Percentiles rank a stretch among this genome's conserved stretches.
phyloP scores from a whole-genome alignment of 2,888 invertebrate species.

The Rotaria socialis region DNA sequence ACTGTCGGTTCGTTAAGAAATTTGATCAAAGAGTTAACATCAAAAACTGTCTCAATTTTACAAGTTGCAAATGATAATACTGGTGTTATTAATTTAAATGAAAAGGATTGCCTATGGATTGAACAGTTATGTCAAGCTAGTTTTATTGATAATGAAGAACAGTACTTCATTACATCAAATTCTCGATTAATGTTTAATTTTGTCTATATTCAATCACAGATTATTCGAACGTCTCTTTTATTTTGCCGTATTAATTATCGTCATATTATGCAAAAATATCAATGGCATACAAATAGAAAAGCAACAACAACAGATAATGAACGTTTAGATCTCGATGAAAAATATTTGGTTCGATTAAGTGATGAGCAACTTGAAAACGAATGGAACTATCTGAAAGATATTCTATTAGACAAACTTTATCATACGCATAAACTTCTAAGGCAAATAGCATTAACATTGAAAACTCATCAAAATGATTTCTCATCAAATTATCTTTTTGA shows the following conservation, averaged over 20 bases:
- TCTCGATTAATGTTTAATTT: neutral
- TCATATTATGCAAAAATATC: neutral
- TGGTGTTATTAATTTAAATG: neutral
- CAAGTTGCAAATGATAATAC: neutral
- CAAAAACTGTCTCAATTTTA: neutral
- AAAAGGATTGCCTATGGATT: neutral
- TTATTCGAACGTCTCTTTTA: neutral
- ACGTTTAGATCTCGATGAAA: neutral
- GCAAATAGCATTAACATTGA: neutral
- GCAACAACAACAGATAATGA: neutral
- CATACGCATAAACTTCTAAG: neutral
- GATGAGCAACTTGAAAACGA: neutral
- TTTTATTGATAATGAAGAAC: neutral
- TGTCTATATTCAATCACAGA: conserved; percentile 12
- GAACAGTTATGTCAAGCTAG: neutral
- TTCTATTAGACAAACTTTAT: neutral
- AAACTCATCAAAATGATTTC: neutral
- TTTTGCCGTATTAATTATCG: neutral
- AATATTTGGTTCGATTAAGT: neutral
- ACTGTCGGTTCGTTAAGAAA: too few relatives aligned
- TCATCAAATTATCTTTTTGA: neutral
- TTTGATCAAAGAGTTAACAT: neutral
- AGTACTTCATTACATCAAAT: neutral
- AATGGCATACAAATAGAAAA: neutral
- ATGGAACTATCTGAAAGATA: neutral